Conservation (phyloP, 2,888 invertebrate species). For the Pharmacophagus antenor region DNA sequence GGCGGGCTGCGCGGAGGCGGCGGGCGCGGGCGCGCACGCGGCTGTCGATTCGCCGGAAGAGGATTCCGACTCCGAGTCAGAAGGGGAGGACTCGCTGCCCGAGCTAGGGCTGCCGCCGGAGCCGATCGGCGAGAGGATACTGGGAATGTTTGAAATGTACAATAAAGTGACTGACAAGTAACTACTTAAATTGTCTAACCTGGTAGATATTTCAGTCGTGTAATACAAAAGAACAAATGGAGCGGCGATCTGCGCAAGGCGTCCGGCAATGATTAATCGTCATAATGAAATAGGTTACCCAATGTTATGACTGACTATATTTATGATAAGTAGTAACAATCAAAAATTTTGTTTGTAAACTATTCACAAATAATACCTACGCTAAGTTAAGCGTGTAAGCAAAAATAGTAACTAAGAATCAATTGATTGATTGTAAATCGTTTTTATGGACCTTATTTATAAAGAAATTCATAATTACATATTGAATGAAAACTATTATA, state of each 20-base stretch:
- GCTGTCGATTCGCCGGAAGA: slow-evolving; percentile 73
- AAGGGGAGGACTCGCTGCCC: slow-evolving; percentile 81
- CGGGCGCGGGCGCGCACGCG: slow-evolving; percentile 52
- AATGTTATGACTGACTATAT: background rate
- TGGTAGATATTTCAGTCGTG: too few species aligned
- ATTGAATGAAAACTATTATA: background rate
- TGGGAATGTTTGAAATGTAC: slow-evolving; percentile 41
- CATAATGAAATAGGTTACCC: background rate
- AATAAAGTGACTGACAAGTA: background rate
- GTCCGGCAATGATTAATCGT: background rate
- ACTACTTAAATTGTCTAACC: too few species aligned
- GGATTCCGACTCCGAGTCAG: slow-evolving; percentile 83
- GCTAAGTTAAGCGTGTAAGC: too few species aligned
- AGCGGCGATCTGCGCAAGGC: background rate
- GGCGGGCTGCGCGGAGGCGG: slow-evolving; percentile 61
- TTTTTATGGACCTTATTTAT: background rate
- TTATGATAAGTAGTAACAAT: background rate
- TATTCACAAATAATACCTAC: too few species aligned
- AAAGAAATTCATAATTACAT: background rate
- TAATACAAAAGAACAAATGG: too few species aligned
- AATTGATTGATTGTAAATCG: background rate
- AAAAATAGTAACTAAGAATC: too few species aligned
- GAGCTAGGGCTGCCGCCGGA: slow-evolving; percentile 71
- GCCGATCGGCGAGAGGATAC: slow-evolving; percentile 70
- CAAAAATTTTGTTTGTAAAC: too few species aligned